Base-by-base conservation (phyloP, 2,888 invertebrate genomes). In the Teleiodes luculella region DNA sequence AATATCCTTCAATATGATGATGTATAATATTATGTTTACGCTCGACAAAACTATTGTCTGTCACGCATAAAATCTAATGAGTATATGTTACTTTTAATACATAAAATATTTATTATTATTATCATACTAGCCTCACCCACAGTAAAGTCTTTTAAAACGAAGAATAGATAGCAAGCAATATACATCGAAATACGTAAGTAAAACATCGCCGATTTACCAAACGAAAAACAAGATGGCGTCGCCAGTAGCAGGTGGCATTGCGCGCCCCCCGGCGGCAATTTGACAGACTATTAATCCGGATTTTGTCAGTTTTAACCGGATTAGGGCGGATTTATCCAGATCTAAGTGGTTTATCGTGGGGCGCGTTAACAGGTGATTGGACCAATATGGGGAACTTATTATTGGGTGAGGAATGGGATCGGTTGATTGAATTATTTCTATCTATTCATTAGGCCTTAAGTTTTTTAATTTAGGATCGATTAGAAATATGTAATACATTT, bases 231-330 rank as follows among this genome's bases (percentile, higher is more conserved):
- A 3, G n/a, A 14, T n/a, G 28, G 11, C 13, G 43, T 28, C 43
- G 43, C 43, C 14, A 28, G 62, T 67, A 80, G 70, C 87, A 87
- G 87, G 87, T 86, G 87, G 65, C 60, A 57, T 47, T 49, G 31
- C 60, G 73, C 76, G 68, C 74, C 84, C 85, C 83, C 84, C 63
- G 62, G 73, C 78, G 78, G 67, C 80, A 78, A 86, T 86, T 85
- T 86, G 86, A 86, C 86, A 85, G 86, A 88, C 88, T 80, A 88
- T 88, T 88, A 86, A 87, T 88, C 78, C 86, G 83, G 85, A 83
- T 86, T 83, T 81, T 73, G 72, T 72, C 65, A 72, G 79, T 67
- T 75, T 71, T 65, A 77, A 76, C 67, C 61, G 80, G 83, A 81
- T 85, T 78, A 75, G 71, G 74, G 68, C 64, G 78, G 81, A 76